A percentile compares a stretch with the other conserved stretches of the same genome.
phyloP scores from a whole-genome alignment of 2,888 invertebrate genomes.

The Choristoneura rosaceana region DNA sequence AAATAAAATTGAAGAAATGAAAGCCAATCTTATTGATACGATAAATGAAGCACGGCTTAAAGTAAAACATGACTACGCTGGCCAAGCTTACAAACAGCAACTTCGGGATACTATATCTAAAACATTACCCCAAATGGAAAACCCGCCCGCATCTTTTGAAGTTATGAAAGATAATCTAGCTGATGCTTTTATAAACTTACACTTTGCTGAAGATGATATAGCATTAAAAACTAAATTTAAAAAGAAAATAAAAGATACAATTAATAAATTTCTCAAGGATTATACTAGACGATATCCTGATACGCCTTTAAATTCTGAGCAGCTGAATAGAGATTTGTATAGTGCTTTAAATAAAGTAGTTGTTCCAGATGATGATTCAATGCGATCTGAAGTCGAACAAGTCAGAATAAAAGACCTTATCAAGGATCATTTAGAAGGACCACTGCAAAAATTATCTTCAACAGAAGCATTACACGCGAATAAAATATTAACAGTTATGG shows the following conservation, averaged over 20 bases:
- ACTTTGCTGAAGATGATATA: constrained; percentile 53
- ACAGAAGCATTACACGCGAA: constrained; percentile 50
- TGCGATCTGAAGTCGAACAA: constrained; percentile 58
- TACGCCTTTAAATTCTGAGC: constrained; percentile 50
- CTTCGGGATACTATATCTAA: constrained; percentile 59
- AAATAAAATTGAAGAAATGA: constrained; percentile 45
- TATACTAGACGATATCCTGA: constrained; percentile 57
- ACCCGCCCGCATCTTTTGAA: constrained; percentile 56
- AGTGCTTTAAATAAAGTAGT: constrained; percentile 58
- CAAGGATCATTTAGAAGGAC: constrained; percentile 57
- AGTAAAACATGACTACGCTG: constrained; percentile 52
- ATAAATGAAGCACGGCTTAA: constrained; percentile 52
- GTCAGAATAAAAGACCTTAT: constrained; percentile 60
- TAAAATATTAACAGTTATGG: constrained; percentile 56
- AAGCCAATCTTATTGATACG: constrained; percentile 35
- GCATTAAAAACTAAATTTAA: constrained; percentile 53
- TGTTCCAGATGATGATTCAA: constrained; percentile 56
- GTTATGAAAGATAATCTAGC: constrained; percentile 63
- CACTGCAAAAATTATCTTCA: constrained; percentile 49
- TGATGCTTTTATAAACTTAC: constrained; percentile 66
- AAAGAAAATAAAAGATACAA: constrained; percentile 56
- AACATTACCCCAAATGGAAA: constrained; percentile 52
- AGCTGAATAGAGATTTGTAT: constrained; percentile 58
- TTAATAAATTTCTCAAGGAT: constrained; percentile 60
- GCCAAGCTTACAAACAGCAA: constrained; percentile 59